Conservation (phyloP, 1,140 invertebrate genomes). For the Micrasema minimum region DNA sequence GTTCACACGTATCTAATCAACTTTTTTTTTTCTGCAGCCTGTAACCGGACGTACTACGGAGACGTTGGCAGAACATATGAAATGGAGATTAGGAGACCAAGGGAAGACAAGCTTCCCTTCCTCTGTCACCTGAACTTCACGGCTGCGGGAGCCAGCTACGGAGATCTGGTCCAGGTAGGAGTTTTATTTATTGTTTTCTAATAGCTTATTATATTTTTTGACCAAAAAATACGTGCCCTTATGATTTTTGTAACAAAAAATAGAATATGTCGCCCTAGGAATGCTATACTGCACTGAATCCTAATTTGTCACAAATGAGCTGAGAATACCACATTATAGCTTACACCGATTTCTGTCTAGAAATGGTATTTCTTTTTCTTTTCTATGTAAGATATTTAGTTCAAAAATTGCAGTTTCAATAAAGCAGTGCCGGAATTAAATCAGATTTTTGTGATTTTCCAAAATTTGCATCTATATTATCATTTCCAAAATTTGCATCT, state of each 20-base stretch:
- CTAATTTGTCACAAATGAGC: too few species aligned
- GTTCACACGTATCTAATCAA: too few species aligned
- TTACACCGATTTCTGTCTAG: not conserved
- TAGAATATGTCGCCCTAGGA: not conserved
- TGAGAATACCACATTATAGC: too few species aligned
- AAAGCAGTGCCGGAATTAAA: too few species aligned
- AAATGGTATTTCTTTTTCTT: not conserved
- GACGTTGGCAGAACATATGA: slow-evolving; percentile 82
- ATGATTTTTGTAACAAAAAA: not conserved
- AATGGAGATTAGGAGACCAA: slow-evolving; percentile 77
- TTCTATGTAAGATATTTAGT: not conserved
- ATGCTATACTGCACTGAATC: too few species aligned
- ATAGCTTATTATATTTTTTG: not conserved
- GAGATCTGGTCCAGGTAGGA: slow-evolving; percentile 82
- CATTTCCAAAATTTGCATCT: too few species aligned
- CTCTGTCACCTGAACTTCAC: slow-evolving; percentile 84
- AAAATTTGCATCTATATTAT: too few species aligned
- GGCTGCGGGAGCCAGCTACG: slow-evolving; percentile 75
- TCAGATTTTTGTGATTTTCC: too few species aligned
- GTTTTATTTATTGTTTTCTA: not conserved
- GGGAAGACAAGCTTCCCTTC: slow-evolving; percentile 80
- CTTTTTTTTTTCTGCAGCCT: slow-evolving; percentile 73
- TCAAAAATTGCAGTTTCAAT: too few species aligned
- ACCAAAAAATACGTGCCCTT: not conserved
- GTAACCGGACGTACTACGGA: slow-evolving; percentile 85